These are phyloP conservation scores for Apocrypta bakeri DNA, from an alignment of 1,140 invertebrate species.

Conservation along the genomic window DNA sequence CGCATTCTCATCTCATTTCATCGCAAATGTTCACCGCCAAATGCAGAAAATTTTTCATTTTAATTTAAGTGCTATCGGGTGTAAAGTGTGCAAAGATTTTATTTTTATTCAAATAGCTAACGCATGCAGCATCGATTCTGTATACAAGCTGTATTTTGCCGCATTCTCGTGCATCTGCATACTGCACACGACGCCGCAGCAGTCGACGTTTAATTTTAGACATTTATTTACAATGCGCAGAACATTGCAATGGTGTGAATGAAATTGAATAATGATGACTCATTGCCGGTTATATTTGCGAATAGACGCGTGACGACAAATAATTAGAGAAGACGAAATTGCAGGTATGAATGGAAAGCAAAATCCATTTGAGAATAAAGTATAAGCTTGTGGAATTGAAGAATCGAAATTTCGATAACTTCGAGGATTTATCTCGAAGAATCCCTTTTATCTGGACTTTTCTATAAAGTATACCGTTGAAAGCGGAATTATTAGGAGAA, in stretches of 20 bases:
- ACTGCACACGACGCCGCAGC: too few relatives aligned
- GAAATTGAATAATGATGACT: slow-evolving; percentile 18
- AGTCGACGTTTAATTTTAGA: background rate
- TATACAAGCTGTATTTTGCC: too few relatives aligned
- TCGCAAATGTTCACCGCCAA: too few relatives aligned
- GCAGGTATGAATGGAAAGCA: background rate
- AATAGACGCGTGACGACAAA: background rate
- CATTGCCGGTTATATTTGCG: background rate
- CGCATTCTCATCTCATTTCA: too few relatives aligned
- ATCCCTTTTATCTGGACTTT: background rate
- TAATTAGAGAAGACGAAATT: background rate
- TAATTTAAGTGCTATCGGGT: too few relatives aligned
- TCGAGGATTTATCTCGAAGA: too few relatives aligned
- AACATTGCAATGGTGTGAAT: background rate
- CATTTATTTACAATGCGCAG: background rate
- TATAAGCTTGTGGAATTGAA: background rate
- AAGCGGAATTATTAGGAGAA: background rate
- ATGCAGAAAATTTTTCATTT: too few relatives aligned
- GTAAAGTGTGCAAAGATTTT: too few relatives aligned
- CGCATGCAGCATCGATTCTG: too few relatives aligned
- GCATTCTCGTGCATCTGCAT: too few relatives aligned
- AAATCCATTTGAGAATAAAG: background rate
- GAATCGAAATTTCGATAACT: background rate
- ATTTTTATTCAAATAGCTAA: too few relatives aligned
- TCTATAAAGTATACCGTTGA: background rate